Base-by-base conservation (phyloP, 1,140 invertebrate genomes). In the Diuraphis noxia region DNA sequence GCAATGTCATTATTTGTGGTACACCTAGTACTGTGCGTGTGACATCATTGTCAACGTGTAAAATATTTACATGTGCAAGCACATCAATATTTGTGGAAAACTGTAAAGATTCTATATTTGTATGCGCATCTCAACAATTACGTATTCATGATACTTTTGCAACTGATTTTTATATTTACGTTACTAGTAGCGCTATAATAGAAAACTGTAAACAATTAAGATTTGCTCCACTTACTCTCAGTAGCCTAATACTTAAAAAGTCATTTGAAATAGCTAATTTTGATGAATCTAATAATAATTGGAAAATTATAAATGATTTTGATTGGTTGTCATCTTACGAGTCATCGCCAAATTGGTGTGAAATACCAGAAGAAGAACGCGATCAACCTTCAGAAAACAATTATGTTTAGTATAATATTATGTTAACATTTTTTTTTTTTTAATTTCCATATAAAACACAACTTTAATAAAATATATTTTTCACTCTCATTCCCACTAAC, bases 271-370 rank as follows among this genome's bases (percentile, higher is more conserved):
- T 49, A 34, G 43, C 72, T 40, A 52, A 49, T 19, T 91, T 91
- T 82, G 34, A 81, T 52, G 19, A n/a, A 52, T 49, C n/a, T n/a
- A 52, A 52, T 21, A 91, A 91, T 82, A 91, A 91, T 91, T 91
- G 89, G 89, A 91, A 91, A 91, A 25, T 82, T 46, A 52, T 91
- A 36, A 91, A 91, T 91, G 89, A 91, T 19, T 91, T 91, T 91
- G 89, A 91, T 82, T 91, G 89, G 89, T 40, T 91, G 13, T 91
- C 89, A 52, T 91, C 89, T 2, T 90, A 81, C 19, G 89, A 91
- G 23, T 0, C 89, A 82, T 91, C 89, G 21, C 89, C 89, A 82
- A 91, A 91, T 82, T 91, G 89, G 89, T 81, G 23, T 81, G 89
- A 91, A 91, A 91, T 91, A 49, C 77, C 89, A 21, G 89, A 91